Conservation (phyloP, 1,140 invertebrate species). For the Eriosoma lanigerum region DNA sequence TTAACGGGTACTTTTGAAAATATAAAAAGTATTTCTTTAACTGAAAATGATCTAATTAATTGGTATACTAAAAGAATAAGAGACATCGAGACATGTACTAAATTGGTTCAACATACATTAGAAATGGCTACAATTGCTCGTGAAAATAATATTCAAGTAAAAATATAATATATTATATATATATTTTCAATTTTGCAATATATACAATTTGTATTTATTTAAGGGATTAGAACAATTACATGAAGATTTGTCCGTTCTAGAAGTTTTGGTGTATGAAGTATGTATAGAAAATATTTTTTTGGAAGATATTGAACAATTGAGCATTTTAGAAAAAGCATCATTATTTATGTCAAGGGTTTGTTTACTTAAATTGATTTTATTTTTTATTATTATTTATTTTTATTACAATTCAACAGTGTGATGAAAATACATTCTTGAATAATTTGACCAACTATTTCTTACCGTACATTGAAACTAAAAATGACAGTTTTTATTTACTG, state of each 20-base stretch:
- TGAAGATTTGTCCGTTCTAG: constrained; percentile 41
- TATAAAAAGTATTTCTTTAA: neutral
- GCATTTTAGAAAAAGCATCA: constrained; percentile 38
- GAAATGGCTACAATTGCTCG: constrained; percentile 39
- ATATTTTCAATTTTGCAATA: neutral
- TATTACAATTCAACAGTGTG: constrained; percentile 12
- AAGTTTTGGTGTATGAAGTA: constrained; percentile 47
- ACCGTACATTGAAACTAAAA: constrained; percentile 39
- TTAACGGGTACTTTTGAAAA: constrained; percentile 40
- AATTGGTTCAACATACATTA: constrained; percentile 43
- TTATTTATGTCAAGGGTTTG: constrained; percentile 43
- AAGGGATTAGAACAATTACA: constrained; percentile 38
- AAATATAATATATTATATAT: neutral
- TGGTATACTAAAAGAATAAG: constrained; percentile 47
- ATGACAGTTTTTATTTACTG: constrained; percentile 26
- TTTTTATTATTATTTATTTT: neutral
- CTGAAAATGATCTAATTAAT: constrained; percentile 26
- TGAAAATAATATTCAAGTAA: constrained; percentile 47
- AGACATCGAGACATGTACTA: constrained; percentile 32
- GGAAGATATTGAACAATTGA: constrained; percentile 43
- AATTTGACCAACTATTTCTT: constrained; percentile 34
- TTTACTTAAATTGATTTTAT: neutral
- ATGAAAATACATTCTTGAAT: constrained; percentile 32
- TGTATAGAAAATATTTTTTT: constrained; percentile 24
- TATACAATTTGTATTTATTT: no score